These are phyloP conservation scores for Caerostris extrusa DNA, from an alignment of 1,140 invertebrate species.

Conservation along the genomic window DNA sequence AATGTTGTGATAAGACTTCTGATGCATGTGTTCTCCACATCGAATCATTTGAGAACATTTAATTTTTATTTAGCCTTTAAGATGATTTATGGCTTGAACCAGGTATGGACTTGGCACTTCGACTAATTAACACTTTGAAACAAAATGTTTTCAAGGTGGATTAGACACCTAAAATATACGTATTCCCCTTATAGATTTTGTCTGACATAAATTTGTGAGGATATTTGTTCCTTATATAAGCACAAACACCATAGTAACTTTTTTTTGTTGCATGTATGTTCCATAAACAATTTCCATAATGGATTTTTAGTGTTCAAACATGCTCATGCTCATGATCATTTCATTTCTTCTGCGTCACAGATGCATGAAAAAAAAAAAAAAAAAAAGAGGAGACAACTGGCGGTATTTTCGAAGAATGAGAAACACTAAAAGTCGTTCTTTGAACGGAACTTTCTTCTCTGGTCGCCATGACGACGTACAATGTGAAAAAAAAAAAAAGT, in stretches of 20 bases:
- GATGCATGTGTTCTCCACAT: constrained; percentile 9
- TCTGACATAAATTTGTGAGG: neutral
- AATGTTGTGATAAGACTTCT: constrained; percentile 46
- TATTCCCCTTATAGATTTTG: neutral
- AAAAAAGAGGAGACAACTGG: neutral
- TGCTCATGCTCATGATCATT: neutral
- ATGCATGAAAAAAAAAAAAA: neutral
- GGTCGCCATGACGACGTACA: constrained; percentile 69
- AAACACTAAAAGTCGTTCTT: constrained; percentile 58
- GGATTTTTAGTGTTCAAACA: neutral
- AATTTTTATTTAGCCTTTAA: neutral
- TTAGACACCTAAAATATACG: neutral
- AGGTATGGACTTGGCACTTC: neutral
- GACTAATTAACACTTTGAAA: neutral
- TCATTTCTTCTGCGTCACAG: neutral
- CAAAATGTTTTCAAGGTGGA: neutral
- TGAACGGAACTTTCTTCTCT: constrained; percentile 70
- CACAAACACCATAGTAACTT: neutral
- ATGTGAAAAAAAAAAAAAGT: constrained; percentile 65
- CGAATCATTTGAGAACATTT: neutral
- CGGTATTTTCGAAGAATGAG: constrained; percentile 42
- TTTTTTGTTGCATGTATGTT: neutral
- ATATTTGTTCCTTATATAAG: constrained; percentile 10
- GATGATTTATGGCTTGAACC: neutral
- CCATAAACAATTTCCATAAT: neutral